Evolutionary conservation across 64 coral and sea anemone genomes (phyloP).

Genomic region (Actinia tenebrosa): DNA sequence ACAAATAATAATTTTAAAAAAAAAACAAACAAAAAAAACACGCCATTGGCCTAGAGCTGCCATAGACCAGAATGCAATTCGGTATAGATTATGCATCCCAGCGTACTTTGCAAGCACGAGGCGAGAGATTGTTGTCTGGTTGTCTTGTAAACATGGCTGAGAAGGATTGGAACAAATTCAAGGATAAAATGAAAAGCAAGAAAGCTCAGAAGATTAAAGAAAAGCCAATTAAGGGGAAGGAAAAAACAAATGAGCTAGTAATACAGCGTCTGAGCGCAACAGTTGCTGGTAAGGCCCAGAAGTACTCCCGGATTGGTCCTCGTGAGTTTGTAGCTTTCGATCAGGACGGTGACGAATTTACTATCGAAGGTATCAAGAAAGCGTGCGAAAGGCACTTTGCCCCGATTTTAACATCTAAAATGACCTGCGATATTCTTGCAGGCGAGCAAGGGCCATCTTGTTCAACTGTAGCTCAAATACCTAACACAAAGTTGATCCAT

Average conservation of each 20-base stretch:
- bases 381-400: constrained; percentile 48
- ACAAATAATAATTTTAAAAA: no score
- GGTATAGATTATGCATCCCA: no score
- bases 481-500: constrained; percentile 38
- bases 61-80: no score
- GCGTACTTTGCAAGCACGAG: no score
- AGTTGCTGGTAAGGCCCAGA: constrained; percentile 44
- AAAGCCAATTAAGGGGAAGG: background rate
- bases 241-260: background rate
- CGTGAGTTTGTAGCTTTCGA: constrained; percentile 51
- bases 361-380: constrained; percentile 49
- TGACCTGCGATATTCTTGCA: constrained; percentile 52
- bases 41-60: no score
- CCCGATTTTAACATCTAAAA: background rate
- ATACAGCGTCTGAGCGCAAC: constrained; percentile 46
- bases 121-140: no score
- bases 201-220: background rate
- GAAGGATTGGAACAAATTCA: no score
- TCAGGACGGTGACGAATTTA: constrained; percentile 37
- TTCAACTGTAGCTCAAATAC: constrained; percentile 8
- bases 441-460: constrained; percentile 74
- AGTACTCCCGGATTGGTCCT: constrained; percentile 45
- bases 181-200: background rate
- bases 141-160: no score
- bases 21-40: no score